Evolutionary conservation across 1,140 invertebrate species (phyloP).

Genomic region (Procambarus clarkii): DNA sequence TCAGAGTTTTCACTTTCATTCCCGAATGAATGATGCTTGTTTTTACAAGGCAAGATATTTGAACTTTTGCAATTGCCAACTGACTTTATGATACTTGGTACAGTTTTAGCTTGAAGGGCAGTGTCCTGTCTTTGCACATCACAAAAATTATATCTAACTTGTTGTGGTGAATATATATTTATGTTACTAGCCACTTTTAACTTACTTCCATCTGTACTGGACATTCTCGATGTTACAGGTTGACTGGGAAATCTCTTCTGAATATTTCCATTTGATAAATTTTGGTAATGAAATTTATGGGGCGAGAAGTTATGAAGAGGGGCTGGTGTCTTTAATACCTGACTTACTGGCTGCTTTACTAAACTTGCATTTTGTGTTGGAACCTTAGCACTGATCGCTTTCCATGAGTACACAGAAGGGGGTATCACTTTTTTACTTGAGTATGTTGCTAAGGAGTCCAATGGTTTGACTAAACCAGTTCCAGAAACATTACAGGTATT

Average conservation of each 20-base stretch:
- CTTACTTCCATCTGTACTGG: not conserved
- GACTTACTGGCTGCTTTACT: not conserved
- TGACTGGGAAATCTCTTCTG: not conserved
- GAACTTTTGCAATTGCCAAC: not conserved
- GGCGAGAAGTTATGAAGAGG: not conserved
- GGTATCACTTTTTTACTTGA: not conserved
- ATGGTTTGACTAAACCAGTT: not conserved
- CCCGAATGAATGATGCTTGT: not conserved
- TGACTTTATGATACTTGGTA: too few relatives aligned
- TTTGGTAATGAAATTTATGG: not conserved
- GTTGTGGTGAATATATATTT: too few relatives aligned
- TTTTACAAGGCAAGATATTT: not conserved
- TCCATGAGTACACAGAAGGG: conserved; percentile 28
- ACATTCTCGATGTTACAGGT: not conserved
- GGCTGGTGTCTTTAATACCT: not conserved
- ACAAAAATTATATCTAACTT: too few relatives aligned
- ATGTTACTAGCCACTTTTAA: too few relatives aligned
- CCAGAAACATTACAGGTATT: not conserved
- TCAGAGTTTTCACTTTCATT: not conserved
- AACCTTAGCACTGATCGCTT: not conserved
- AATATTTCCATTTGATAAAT: not conserved
- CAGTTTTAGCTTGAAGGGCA: too few relatives aligned
- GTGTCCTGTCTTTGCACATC: too few relatives aligned
- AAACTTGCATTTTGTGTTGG: not conserved
- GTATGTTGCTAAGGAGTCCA: not conserved